A percentile compares a stretch with the other conserved stretches of the same genome.
These are phyloP conservation scores for Chrysina gloriosa DNA, from an alignment of 2,888 invertebrate species.

Conservation along the genomic window DNA sequence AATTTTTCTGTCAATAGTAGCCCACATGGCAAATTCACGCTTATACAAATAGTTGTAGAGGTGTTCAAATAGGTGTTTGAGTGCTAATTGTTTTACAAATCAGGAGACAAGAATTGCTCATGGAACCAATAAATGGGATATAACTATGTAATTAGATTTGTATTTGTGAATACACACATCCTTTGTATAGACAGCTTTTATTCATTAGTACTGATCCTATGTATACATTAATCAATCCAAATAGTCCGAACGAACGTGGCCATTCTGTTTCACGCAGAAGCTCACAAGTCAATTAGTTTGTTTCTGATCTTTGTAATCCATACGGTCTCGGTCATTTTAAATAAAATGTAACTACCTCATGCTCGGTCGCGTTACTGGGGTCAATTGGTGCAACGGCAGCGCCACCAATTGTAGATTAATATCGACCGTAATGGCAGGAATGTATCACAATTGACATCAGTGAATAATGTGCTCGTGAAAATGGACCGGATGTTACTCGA, in stretches of 20 bases:
- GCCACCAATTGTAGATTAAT: conserved; percentile 34
- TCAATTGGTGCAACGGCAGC: conserved; percentile 25
- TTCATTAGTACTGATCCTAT: neutral
- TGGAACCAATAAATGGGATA: no score
- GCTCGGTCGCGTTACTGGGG: neutral
- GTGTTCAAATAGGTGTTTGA: no score
- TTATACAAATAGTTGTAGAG: no score
- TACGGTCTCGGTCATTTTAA: conserved; percentile 9
- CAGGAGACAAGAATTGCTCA: no score
- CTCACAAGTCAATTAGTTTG: neutral
- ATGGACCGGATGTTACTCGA: conserved; percentile 25
- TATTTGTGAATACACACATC: neutral
- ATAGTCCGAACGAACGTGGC: neutral
- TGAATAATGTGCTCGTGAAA: conserved; percentile 26
- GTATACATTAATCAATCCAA: neutral
- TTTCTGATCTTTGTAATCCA: conserved; percentile 26
- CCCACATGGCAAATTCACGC: no score
- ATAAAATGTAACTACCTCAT: conserved; percentile 25
- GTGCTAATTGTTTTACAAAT: no score
- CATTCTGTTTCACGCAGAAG: neutral
- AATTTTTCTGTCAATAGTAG: no score
- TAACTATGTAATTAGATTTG: no score
- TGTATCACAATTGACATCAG: conserved; percentile 26
- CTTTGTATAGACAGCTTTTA: neutral
- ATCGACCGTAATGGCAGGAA: conserved; percentile 20